Conservation (phyloP, 1,140 invertebrate genomes). For the Lanistes nyassanus region DNA sequence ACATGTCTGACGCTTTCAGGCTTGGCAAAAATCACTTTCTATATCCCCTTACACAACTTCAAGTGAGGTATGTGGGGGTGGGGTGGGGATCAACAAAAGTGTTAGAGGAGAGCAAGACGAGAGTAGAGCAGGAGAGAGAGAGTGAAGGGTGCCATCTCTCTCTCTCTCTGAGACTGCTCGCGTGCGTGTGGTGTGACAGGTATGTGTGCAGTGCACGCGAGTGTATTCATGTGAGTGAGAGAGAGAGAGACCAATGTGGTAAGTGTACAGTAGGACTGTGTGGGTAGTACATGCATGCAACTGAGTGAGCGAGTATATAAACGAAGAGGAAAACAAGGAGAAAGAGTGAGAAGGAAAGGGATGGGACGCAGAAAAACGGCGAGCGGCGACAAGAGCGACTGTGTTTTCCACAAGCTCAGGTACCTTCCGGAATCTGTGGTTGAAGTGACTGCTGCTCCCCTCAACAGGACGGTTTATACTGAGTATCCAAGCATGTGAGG, state of each 20-base stretch:
- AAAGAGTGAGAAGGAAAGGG: constrained; percentile 3
- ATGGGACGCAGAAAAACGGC: not conserved
- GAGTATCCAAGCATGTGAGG: too few species aligned
- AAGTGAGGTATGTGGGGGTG: too few species aligned
- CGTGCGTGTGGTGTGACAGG: too few species aligned
- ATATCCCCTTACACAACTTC: not conserved
- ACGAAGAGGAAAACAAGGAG: not conserved
- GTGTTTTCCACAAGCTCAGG: too few species aligned
- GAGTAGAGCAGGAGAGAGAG: constrained; percentile 18
- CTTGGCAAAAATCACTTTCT: not conserved
- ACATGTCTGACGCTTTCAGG: not conserved
- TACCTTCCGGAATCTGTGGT: too few species aligned
- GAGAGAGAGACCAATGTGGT: constrained; percentile 11
- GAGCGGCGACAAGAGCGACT: not conserved
- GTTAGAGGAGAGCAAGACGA: constrained; percentile 7
- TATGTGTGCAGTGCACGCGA: not conserved
- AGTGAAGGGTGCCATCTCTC: too few species aligned
- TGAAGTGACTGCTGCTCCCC: too few species aligned
- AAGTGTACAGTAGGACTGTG: too few species aligned
- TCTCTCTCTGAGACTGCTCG: too few species aligned
- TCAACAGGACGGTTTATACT: too few species aligned
- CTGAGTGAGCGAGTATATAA: too few species aligned
- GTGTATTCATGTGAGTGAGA: not conserved
- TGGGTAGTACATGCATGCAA: too few species aligned
- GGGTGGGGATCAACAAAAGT: not conserved